Evolutionary conservation across 2,113 vertebrate genomes (phyloP), one percentile per base, ranked within the genome.

Genomic region (Lipotes vexillifer): DNA sequence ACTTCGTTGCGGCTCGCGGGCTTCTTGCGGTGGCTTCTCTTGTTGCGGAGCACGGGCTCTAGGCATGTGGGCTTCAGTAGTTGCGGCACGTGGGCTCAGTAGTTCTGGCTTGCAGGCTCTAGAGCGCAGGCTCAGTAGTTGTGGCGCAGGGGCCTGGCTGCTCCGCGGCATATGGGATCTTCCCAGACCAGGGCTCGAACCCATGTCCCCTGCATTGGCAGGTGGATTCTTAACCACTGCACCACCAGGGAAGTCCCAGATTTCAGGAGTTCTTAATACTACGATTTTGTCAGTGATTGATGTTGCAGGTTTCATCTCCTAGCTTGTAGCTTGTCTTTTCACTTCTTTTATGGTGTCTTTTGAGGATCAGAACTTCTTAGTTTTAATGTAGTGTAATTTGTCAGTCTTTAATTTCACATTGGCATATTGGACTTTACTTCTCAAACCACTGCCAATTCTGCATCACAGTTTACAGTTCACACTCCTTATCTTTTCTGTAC

Each of bases 1-100:
- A 17, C 52, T 52, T 18, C 15, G 15, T 52, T 52, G 52, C 52
- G 0, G 52, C 15, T 17, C 5, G 52, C 1, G 15, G 52, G 52
- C 15, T 52, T 52, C 52, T 52, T 52, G 52, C 0, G 5, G 15
- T 52, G 52, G 52, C 52, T 52, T 52, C 15, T 52, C 15, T 52
- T 52, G 52, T 1, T 52, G 52, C 0, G 5, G 5, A 52, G 52
- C 52, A 18, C 15, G 0, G 52, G 52, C 15, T 52, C 52, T 52
- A 52, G 52, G 52, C 0, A 1, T 15, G 0, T 18, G 52, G 52
- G 52, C 15, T 52, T 52, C 5, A 17, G 49, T 6, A 52, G 49
- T 52, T 52, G 49, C 17, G 49, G 15, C 49, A 17, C 15, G 4
- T 0, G 14, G 49, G 49, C 49, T 52, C 49, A 52, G 14, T 52